Percentiles rank a stretch among this genome's conserved stretches.
Evolutionary conservation across 2,888 invertebrate species (phyloP).

Genomic region (Spodoptera picta): DNA sequence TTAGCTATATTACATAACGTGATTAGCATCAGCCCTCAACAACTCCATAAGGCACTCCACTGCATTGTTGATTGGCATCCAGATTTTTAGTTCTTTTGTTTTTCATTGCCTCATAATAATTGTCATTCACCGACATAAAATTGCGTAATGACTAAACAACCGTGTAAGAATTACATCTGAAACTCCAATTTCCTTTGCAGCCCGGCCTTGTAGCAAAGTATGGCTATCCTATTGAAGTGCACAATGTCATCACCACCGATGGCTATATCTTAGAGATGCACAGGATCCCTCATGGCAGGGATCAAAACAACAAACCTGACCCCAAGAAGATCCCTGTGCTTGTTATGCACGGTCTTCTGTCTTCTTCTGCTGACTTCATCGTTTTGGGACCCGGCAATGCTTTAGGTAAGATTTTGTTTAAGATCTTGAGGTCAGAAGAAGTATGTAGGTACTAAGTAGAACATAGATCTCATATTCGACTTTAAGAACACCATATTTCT

Average conservation of each 20-base stretch:
- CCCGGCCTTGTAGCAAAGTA: constrained; percentile 70
- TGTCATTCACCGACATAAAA: no score
- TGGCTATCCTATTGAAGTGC: constrained; percentile 71
- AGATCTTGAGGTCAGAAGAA: not conserved
- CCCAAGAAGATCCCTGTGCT: constrained; percentile 60
- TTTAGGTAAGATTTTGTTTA: constrained; percentile 59
- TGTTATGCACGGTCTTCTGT: constrained; percentile 72
- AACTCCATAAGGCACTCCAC: no score
- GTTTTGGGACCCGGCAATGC: constrained; percentile 66
- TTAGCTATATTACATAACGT: no score
- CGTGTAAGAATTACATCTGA: not conserved
- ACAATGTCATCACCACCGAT: constrained; percentile 67
- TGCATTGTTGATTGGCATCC: no score
- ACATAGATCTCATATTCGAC: not conserved
- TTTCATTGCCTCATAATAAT: no score
- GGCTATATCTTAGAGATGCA: constrained; percentile 72
- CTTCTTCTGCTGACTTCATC: constrained; percentile 74
- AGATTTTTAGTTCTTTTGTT: no score
- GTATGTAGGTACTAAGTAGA: no score
- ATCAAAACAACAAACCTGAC: constrained; percentile 56
- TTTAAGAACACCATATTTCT: no score
- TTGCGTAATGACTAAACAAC: no score
- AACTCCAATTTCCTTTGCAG: constrained; percentile 48
- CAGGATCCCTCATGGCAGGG: constrained; percentile 70
- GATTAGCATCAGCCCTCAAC: no score